Conservation (phyloP, 2,888 invertebrate genomes). For the Lasioglossum lativentre region DNA sequence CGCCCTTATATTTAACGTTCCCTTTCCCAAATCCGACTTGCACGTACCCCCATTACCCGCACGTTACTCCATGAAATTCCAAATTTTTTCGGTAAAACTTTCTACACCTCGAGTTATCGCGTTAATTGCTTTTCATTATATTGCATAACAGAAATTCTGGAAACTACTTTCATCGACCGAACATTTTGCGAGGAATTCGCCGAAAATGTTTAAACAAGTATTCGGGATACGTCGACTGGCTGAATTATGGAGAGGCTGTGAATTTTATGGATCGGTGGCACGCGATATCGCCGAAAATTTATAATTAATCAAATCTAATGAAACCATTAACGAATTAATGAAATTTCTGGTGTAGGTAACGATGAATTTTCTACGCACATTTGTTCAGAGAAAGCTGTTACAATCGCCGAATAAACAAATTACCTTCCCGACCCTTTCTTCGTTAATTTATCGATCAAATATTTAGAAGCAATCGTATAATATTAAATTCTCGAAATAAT, state of each 20-base stretch:
- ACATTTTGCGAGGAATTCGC: neutral
- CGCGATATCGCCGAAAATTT: neutral
- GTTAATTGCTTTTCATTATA: neutral
- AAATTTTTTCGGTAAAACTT: neutral
- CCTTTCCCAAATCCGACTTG: neutral
- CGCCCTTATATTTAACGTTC: neutral
- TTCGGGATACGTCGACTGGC: neutral
- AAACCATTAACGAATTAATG: neutral
- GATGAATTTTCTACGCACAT: too few relatives aligned
- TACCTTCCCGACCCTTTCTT: too few relatives aligned
- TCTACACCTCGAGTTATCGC: neutral
- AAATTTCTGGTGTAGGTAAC: neutral
- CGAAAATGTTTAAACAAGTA: neutral
- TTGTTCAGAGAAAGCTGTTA: too few relatives aligned
- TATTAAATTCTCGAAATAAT: too few relatives aligned
- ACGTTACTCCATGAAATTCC: neutral
- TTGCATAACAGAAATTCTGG: conserved; percentile 4
- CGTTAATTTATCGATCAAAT: too few relatives aligned
- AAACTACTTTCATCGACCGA: neutral
- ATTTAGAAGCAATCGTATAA: too few relatives aligned
- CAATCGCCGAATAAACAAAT: too few relatives aligned
- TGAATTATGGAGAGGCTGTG: neutral
- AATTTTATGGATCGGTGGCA: neutral
- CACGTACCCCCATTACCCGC: neutral
- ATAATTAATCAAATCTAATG: neutral